Percentiles rank a stretch among this genome's conserved stretches.
Conservation (phyloP, 92 coral and sea anemone genomes). For the Montipora capitata region DNA sequence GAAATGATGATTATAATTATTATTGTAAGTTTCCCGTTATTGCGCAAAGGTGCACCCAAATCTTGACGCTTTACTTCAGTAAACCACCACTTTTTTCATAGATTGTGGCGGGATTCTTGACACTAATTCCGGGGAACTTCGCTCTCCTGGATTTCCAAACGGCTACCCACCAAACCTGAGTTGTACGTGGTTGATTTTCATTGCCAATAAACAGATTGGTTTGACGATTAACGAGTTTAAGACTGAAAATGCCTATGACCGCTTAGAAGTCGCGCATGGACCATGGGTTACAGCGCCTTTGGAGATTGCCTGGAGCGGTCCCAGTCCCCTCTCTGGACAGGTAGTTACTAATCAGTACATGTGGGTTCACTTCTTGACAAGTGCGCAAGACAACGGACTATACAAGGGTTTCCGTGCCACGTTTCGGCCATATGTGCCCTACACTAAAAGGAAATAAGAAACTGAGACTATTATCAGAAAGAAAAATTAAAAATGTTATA, state of each 20-base stretch:
- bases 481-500: neutral
- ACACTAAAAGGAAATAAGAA: constrained; percentile 37
- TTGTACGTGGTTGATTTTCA: constrained; percentile 94
- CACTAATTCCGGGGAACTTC: constrained; percentile 83
- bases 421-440: constrained; percentile 74
- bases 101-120: constrained; percentile 96
- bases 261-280: constrained; percentile 88
- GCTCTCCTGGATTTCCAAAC: constrained; percentile 91
- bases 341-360: constrained; percentile 85
- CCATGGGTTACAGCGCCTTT: constrained; percentile 90
- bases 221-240: constrained; percentile 83
- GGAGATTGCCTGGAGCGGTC: constrained; percentile 92
- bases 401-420: constrained; percentile 95
- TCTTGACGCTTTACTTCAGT: neutral
- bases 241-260: constrained; percentile 93
- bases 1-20: too few relatives aligned
- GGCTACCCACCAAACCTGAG: constrained; percentile 91
- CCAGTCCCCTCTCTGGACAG: constrained; percentile 83
- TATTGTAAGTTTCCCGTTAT: too few relatives aligned
- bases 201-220: constrained; percentile 78
- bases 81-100: neutral
- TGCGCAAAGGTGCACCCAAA: too few relatives aligned
- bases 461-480: neutral
- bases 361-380: constrained; percentile 92
- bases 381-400: constrained; percentile 83